phyloP scores from a whole-genome alignment of 2,888 invertebrate species.

The Gari tellinella region DNA sequence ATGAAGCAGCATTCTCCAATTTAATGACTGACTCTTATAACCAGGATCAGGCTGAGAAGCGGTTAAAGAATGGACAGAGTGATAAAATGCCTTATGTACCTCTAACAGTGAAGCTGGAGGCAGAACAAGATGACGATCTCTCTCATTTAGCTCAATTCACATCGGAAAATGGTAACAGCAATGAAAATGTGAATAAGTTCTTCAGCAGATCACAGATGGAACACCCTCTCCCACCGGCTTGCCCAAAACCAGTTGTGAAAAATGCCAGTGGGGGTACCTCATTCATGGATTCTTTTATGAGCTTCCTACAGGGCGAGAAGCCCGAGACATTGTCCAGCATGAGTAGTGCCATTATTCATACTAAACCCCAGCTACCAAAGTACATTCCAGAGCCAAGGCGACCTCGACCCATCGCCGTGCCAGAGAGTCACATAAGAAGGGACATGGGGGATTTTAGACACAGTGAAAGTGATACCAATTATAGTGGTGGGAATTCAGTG shows the following conservation, averaged over 20 bases:
- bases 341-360: constrained; percentile 74
- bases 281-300: constrained; percentile 80
- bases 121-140: constrained; percentile 79
- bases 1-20: constrained; percentile 73
- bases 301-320: constrained; percentile 81
- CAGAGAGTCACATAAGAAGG: constrained; percentile 7
- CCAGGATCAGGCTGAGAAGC: constrained; percentile 38
- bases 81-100: constrained; percentile 59
- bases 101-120: constrained; percentile 57
- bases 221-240: constrained; percentile 23
- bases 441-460: neutral
- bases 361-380: constrained; percentile 80
- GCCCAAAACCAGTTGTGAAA: constrained; percentile 49
- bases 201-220: neutral
- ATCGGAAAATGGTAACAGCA: constrained; percentile 32
- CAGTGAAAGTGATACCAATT: neutral
- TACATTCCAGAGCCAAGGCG: constrained; percentile 80
- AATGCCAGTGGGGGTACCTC: constrained; percentile 59
- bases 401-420: constrained; percentile 37
- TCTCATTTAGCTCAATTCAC: constrained; percentile 71
- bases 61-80: constrained; percentile 52
- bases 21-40: constrained; percentile 63
- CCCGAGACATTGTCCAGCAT: constrained; percentile 82
- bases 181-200: constrained; percentile 1
- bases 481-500: constrained; percentile 6